Evolutionary conservation across 2,888 invertebrate species (phyloP).

Genomic region (Ectropis crepuscularia): DNA sequence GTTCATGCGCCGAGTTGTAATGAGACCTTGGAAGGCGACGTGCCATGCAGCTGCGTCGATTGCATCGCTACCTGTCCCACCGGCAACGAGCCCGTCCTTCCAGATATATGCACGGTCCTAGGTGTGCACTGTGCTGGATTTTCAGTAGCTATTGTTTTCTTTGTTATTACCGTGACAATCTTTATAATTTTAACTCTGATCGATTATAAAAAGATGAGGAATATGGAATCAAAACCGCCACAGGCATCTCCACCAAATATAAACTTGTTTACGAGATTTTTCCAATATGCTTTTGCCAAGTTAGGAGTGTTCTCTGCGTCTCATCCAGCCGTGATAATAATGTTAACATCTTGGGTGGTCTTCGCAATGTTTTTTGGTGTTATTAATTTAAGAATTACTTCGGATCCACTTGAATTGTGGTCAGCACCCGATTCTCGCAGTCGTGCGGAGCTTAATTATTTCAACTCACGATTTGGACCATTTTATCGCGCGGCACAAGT

Average conservation of each 20-base stretch:
- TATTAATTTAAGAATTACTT: slow-evolving; percentile 88
- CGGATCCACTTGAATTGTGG: slow-evolving; percentile 97
- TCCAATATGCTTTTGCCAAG: slow-evolving; percentile 63
- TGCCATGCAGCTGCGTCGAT: slow-evolving; percentile 92
- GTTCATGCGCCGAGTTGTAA: slow-evolving; percentile 82
- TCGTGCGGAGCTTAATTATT: slow-evolving; percentile 93
- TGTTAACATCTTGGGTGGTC: slow-evolving; percentile 85
- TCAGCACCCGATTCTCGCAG: slow-evolving; percentile 92
- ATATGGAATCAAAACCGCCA: slow-evolving; percentile 35
- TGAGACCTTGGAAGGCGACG: slow-evolving; percentile 81
- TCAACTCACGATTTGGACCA: slow-evolving; percentile 93
- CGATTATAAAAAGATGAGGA: slow-evolving; percentile 46
- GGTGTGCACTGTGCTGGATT: slow-evolving; percentile 87
- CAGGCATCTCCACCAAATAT: slow-evolving; percentile 30
- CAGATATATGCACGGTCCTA: slow-evolving; percentile 82
- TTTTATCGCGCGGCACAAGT: slow-evolving; percentile 96
- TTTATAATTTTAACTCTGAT: slow-evolving; percentile 60
- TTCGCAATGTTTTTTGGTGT: slow-evolving; percentile 88
- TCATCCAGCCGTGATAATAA: slow-evolving; percentile 87
- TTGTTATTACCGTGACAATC: slow-evolving; percentile 67
- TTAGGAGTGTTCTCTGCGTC: slow-evolving; percentile 86
- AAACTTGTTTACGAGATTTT: slow-evolving; percentile 54
- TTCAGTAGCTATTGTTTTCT: slow-evolving; percentile 84
- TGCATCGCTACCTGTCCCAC: slow-evolving; percentile 87
- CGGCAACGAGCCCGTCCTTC: slow-evolving; percentile 68